Evolutionary conservation across 1,140 invertebrate species (phyloP).

Genomic region (Drosophila arizonae): DNA sequence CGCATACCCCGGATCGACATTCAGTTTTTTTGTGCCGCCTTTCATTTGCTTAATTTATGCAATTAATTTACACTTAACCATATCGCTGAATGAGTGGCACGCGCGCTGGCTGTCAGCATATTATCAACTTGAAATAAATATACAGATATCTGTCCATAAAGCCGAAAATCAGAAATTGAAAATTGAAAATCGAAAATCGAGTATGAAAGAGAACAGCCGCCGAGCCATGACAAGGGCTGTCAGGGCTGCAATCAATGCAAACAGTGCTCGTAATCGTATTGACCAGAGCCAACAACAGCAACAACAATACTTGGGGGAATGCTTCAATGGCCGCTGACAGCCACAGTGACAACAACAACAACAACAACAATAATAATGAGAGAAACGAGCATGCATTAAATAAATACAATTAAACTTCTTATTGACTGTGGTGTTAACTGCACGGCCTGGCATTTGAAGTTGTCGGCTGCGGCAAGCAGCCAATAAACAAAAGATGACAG

Average conservation of each 20-base stretch:
- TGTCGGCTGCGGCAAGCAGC: conserved; percentile 40
- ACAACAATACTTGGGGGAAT: conserved; percentile 45
- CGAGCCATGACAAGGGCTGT: conserved; percentile 54
- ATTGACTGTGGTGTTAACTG: conserved; percentile 46
- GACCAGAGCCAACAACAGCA: conserved; percentile 45
- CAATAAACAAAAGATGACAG: conserved; percentile 23
- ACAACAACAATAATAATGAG: conserved; percentile 35
- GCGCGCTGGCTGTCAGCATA: conserved; percentile 48
- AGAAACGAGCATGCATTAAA: conserved; percentile 52
- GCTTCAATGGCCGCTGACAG: conserved; percentile 58
- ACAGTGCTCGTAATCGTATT: conserved; percentile 68
- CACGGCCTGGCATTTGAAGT: conserved; percentile 43
- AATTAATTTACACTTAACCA: conserved; percentile 76
- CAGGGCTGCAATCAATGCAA: conserved; percentile 73
- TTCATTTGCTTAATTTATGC: conserved; percentile 75
- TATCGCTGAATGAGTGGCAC: conserved; percentile 36
- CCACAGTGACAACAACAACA: conserved; percentile 34
- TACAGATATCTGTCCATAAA: conserved; percentile 11
- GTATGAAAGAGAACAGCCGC: conserved; percentile 44
- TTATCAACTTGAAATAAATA: conserved; percentile 69
- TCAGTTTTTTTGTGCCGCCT: conserved; percentile 21
- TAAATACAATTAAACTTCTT: conserved; percentile 66
- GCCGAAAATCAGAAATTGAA: conserved; percentile 2
- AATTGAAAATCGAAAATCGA: conserved; percentile 17
- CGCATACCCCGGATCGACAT: conserved; percentile 47